phyloP scores from a whole-genome alignment of 2,888 invertebrate species.

The Globia sparganii region DNA sequence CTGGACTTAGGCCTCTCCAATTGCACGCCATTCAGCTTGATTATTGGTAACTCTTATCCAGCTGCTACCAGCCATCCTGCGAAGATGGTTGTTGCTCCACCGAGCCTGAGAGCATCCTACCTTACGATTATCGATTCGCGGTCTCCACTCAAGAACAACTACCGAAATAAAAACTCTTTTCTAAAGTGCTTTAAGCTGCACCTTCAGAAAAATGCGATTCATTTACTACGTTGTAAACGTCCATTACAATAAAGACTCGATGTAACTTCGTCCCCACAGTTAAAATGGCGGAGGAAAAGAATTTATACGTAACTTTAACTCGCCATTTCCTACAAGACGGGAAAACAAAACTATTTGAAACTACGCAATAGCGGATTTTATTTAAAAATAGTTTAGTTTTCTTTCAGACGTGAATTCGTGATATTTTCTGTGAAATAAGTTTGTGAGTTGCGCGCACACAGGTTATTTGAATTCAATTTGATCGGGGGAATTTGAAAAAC shows the following conservation, averaged over 20 bases:
- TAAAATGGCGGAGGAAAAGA: constrained; percentile 47
- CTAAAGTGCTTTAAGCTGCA: constrained; percentile 11
- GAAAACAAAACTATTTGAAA: constrained; percentile 62
- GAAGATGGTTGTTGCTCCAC: not conserved
- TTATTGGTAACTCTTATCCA: not conserved
- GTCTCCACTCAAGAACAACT: not conserved
- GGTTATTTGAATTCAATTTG: constrained; percentile 15
- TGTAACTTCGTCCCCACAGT: constrained; percentile 24
- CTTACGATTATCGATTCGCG: not conserved
- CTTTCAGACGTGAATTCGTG: constrained; percentile 3
- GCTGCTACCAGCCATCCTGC: not conserved
- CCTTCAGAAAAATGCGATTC: constrained; percentile 27
- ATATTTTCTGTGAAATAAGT: constrained; percentile 28
- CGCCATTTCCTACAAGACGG: constrained; percentile 46
- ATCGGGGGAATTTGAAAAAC: not conserved
- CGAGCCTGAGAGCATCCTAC: not conserved
- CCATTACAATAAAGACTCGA: constrained; percentile 53
- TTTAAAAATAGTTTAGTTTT: constrained; percentile 57
- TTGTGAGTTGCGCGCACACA: not conserved
- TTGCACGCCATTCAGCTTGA: not conserved
- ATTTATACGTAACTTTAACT: constrained; percentile 52
- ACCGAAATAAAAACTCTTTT: not conserved
- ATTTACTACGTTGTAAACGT: constrained; percentile 37
- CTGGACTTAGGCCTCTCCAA: too few species aligned
- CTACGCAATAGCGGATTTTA: constrained; percentile 45